Conservation (phyloP, 2,797 vertebrate genomes). For the Lepidocolaptes lacrymiger region DNA sequence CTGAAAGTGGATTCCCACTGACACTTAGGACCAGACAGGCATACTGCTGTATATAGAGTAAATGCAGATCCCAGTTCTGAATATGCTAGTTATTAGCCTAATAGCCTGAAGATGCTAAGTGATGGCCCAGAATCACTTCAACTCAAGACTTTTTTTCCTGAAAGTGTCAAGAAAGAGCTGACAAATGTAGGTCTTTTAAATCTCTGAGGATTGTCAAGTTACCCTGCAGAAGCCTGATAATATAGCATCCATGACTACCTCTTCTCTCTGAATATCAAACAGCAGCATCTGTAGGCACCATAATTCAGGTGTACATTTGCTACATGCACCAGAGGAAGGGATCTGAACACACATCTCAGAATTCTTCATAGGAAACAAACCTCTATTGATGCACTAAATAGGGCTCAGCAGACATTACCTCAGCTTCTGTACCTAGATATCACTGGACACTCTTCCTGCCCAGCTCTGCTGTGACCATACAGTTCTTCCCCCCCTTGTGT, state of each 20-base stretch:
- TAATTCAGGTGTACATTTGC: not conserved
- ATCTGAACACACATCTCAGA: not conserved
- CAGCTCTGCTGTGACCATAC: not conserved
- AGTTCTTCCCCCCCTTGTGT: constrained; percentile 11
- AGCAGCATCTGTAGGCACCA: not conserved
- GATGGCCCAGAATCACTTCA: not conserved
- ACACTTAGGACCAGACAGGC: not conserved
- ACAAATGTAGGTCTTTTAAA: not conserved
- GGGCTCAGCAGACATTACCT: not conserved
- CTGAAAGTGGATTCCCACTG: not conserved
- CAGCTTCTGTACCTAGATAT: not conserved
- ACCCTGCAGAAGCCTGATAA: not conserved
- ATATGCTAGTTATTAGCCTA: not conserved
- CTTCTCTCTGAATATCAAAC: not conserved
- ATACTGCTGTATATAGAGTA: not conserved
- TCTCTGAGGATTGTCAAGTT: not conserved
- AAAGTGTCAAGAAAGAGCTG: not conserved
- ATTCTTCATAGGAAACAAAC: not conserved
- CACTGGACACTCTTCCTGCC: constrained; percentile 15
- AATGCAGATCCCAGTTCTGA: not conserved
- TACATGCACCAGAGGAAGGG: not conserved
- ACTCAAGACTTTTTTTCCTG: not conserved
- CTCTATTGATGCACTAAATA: not conserved
- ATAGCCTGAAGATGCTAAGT: not conserved
- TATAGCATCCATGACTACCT: not conserved